Evolutionary conservation across 2,113 vertebrate genomes (phyloP), one percentile per base, ranked within the genome.

Genomic region (Isurus oxyrinchus): DNA sequence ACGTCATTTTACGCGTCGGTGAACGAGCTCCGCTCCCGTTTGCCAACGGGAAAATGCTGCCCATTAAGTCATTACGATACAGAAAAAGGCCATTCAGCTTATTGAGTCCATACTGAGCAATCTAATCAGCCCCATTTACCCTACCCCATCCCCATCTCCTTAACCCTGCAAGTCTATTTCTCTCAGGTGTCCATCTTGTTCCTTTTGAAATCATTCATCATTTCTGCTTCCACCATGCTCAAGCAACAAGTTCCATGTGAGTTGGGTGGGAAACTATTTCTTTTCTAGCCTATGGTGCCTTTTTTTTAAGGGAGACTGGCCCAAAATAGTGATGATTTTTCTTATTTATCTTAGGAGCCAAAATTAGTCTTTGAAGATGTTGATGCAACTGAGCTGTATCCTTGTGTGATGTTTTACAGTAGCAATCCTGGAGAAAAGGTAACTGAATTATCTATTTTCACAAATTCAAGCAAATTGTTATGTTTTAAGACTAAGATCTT

Each of bases 341-440:
- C 96, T 97, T 76, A 95, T 94, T 96, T 27, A 49, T 23, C 5
- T 49, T 91, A 98, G 98, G 98, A 98, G 67, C 98, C 98, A 95
- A 98, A 98, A 96, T 96, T 98, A 97, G 98, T 98, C 0, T 98
- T 98, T 97, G 98, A 98, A 97, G 97, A 98, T 90, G 97, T 98
- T 96, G 97, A 98, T 25, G 98, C 98, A 44, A 97, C 97, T 31
- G 98, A 98, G 96, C 96, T 98, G 35, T 98, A 98, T 96, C 98
- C 98, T 0, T 98, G 98, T 97, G 98, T 98, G 72, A 96, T 98
- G 96, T 98, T 98, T 97, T 98, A 98, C 97, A 98, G 98, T 97
- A 98, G 98, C 96, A 98, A 98, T 96, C 98, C 98, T 96, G 98
- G 98, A 97, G 98, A 98, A 96, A 98, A 98, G 98, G 98, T 98